Conservation (phyloP, 1,140 invertebrate genomes). For the Hesperophylax magnus region DNA sequence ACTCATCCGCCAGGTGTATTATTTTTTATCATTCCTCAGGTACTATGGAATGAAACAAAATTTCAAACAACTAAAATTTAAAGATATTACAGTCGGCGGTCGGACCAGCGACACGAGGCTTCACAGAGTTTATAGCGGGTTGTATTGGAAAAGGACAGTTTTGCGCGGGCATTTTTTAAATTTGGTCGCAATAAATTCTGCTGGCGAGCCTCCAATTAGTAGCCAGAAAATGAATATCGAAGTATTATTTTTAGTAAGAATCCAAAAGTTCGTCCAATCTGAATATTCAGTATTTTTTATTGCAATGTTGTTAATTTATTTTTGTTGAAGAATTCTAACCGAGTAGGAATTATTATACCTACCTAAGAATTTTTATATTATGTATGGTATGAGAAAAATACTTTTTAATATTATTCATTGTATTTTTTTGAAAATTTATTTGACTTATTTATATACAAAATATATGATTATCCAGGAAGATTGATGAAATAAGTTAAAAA, state of each 20-base stretch:
- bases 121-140: constrained; percentile 7
- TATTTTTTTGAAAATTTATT: too few relatives aligned
- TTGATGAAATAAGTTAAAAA: too few relatives aligned
- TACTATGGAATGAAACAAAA: too few relatives aligned
- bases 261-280: neutral
- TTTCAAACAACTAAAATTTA: neutral
- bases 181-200: constrained; percentile 33
- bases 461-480: too few relatives aligned
- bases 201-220: constrained; percentile 28
- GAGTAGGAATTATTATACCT: neutral
- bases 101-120: too few relatives aligned
- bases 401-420: too few relatives aligned
- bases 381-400: neutral
- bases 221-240: constrained; percentile 3
- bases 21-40: too few relatives aligned
- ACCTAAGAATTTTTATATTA: neutral
- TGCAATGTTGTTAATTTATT: too few relatives aligned
- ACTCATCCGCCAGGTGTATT: too few relatives aligned
- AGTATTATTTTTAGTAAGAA: neutral
- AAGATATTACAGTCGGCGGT: neutral
- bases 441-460: too few relatives aligned
- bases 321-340: neutral
- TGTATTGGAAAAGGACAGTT: constrained; percentile 20
- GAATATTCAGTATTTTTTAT: neutral
- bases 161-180: constrained; percentile 23